Conservation (phyloP, 2,113 vertebrate genomes). For the Pitta sordida region DNA sequence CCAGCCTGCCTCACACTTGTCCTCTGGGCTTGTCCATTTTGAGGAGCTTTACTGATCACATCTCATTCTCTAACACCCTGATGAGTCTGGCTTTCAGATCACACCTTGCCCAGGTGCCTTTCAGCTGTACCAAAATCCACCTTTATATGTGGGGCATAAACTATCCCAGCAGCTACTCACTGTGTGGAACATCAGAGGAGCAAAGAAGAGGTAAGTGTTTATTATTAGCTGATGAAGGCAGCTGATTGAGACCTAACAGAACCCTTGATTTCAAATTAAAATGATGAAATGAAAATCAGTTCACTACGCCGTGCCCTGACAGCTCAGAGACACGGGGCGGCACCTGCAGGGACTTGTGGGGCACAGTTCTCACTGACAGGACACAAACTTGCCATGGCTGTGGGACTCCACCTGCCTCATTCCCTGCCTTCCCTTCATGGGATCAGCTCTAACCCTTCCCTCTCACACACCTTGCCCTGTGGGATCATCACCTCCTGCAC, state of each 20-base stretch:
- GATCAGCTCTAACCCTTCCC: background rate
- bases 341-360: fast-evolving
- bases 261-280: background rate
- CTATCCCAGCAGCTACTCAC: background rate
- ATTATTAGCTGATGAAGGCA: background rate
- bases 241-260: background rate
- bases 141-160: fast-evolving
- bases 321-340: fast-evolving
- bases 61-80: background rate
- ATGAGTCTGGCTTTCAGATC: background rate
- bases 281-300: background rate
- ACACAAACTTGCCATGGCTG: background rate
- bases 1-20: background rate
- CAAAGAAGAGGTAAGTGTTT: background rate
- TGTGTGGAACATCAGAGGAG: background rate
- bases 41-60: background rate
- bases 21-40: background rate
- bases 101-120: background rate
- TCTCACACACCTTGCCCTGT: background rate
- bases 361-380: no score
- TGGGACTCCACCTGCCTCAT: fast-evolving
- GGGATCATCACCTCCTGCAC: background rate
- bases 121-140: background rate
- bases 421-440: background rate
- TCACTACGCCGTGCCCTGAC: no score